Evolutionary conservation across 2,113 vertebrate genomes (phyloP), one percentile per base, ranked within the genome.

Genomic region (Poecilia latipinna): DNA sequence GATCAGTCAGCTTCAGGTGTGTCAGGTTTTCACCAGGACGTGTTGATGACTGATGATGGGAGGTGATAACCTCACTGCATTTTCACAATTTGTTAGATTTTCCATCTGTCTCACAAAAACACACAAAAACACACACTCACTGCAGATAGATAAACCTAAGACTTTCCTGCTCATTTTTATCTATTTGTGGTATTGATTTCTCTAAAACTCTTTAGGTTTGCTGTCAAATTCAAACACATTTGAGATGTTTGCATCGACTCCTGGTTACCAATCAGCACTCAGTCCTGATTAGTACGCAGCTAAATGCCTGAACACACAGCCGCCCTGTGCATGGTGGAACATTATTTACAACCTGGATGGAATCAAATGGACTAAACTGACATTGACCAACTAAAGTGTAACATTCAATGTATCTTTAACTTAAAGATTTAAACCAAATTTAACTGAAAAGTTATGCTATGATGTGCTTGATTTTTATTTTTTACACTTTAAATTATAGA

Each of bases 211-310:
- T 54, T n/a, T 66, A 4, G 26, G 31, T 7, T 13, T 12, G 3
- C 24, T 24, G 32, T 68, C 42, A 19, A 73, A 28, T 62, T 77
- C 8, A 62, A 61, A 31, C 39, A 35, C 66, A 2, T 61, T 70
- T 67, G 8, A 72, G 57, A 0, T 32, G 63, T 73, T 65, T 65
- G 26, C 37, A 1, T 32, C n/a, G 68, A 71, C 68, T 37, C 44
- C 8, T n/a, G 35, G 35, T 19, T 5, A 48, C 71, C 77, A 80
- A 69, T 79, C 70, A 72, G 73, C 3, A 39, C 63, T 17, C 44
- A 78, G 29, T 29, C 29, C 29, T 29, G 29, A 29, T 29, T 29
- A 29, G 29, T 29, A 29, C 0, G 29, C 29, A 29, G 29, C 29
- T 29, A 29, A 29, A 2, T 29, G 29, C 29, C 29, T 29, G 29